phyloP scores from a whole-genome alignment of 2,888 invertebrate genomes.

The Octonoba sinensis region DNA sequence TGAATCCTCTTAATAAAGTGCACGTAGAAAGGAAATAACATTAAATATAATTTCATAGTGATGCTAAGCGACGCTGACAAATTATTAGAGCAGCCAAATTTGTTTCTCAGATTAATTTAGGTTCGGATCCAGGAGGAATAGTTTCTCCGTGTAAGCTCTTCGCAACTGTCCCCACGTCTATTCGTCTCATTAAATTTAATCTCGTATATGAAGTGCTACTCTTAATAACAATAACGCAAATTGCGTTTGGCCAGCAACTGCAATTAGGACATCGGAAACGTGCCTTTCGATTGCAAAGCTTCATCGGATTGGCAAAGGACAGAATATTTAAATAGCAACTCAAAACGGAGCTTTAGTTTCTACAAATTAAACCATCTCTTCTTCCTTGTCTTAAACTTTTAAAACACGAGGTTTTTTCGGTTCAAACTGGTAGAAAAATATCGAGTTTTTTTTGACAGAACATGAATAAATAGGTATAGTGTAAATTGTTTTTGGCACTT shows the following conservation, averaged over 20 bases:
- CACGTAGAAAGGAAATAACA: constrained; percentile 17
- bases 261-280: constrained; percentile 14
- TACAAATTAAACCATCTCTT: too few species aligned
- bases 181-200: constrained; percentile 38
- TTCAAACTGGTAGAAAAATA: too few species aligned
- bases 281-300: not conserved
- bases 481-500: too few species aligned
- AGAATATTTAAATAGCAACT: too few species aligned
- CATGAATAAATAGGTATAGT: too few species aligned
- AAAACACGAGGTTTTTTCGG: too few species aligned
- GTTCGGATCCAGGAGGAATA: constrained; percentile 17
- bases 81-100: constrained; percentile 29
- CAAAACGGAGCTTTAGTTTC: too few species aligned
- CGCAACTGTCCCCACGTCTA: constrained; percentile 16
- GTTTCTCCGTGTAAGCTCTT: constrained; percentile 1
- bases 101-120: constrained; percentile 37
- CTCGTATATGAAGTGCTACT: constrained; percentile 24
- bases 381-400: too few species aligned
- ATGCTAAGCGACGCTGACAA: constrained; percentile 17
- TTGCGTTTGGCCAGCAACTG: constrained; percentile 22
- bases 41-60: constrained; percentile 32
- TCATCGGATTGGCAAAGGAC: constrained; percentile 2
- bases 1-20: constrained; percentile 20
- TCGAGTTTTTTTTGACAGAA: too few species aligned
- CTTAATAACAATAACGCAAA: constrained; percentile 46